Percentiles rank a stretch among this genome's conserved stretches.
Conservation (phyloP, 2,113 vertebrate genomes). For the Narcine bancroftii region DNA sequence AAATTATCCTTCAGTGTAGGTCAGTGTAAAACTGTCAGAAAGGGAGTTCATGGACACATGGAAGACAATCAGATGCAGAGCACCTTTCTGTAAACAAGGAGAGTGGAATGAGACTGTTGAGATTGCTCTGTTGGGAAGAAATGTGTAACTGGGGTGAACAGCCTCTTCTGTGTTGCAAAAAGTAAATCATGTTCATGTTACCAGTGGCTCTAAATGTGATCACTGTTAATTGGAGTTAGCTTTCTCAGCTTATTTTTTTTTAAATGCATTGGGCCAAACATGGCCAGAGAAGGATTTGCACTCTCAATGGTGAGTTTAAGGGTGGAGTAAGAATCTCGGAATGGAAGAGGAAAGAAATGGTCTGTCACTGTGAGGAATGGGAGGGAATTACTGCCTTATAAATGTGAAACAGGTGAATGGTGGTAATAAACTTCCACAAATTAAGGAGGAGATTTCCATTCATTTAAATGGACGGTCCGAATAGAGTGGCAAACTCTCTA, state of each 20-base stretch:
- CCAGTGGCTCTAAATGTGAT: neutral
- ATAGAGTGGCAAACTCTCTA: neutral
- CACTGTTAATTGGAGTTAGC: neutral
- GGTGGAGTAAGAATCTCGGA: neutral
- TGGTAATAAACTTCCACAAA: neutral
- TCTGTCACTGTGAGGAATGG: neutral
- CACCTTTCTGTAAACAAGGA: too few species aligned
- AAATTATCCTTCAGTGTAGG: too few species aligned
- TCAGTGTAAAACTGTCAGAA: too few species aligned
- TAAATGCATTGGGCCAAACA: neutral
- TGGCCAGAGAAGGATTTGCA: neutral
- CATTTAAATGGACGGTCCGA: neutral
- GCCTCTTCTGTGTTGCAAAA: too few species aligned
- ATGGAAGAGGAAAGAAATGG: neutral
- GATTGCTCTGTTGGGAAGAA: too few species aligned
- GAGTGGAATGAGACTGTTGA: too few species aligned
- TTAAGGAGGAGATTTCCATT: neutral
- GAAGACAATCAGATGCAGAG: too few species aligned
- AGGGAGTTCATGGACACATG: too few species aligned
- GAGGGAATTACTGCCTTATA: neutral
- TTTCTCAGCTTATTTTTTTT: neutral
- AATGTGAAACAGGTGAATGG: neutral
- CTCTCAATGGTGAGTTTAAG: neutral
- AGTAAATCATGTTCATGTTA: neutral
- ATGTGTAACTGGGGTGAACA: too few species aligned